A percentile compares a stretch with the other conserved stretches of the same genome.
These are phyloP conservation scores for Cotesia congregata DNA, from an alignment of 2,888 invertebrate species.

Conservation along the genomic window DNA sequence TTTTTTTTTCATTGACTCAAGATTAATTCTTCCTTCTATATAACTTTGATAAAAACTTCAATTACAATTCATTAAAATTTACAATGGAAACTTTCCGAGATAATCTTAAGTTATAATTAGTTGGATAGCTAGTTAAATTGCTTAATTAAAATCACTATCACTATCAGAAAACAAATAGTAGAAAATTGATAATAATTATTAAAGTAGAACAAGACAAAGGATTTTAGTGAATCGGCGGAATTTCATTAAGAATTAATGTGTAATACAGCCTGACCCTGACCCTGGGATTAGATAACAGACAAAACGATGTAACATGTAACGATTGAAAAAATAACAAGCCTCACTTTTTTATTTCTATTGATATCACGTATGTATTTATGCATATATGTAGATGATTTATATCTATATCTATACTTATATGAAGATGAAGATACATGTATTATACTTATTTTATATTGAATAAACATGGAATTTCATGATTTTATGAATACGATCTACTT, in stretches of 20 bases:
- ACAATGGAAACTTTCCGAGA: no score
- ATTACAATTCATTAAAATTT: no score
- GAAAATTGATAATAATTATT: constrained; percentile 11
- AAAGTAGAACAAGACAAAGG: background rate
- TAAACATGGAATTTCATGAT: constrained; percentile 67
- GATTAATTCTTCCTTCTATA: no score
- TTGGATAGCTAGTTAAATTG: no score
- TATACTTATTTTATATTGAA: constrained; percentile 15
- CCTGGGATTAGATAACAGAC: background rate
- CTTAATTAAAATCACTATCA: no score
- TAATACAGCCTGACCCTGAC: background rate
- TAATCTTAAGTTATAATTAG: no score
- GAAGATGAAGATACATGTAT: no score
- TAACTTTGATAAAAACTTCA: no score
- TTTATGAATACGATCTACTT: constrained; percentile 62
- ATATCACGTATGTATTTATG: background rate
- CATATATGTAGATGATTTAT: background rate
- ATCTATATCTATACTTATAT: background rate
- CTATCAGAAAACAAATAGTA: no score
- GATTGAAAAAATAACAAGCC: background rate
- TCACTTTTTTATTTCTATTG: background rate
- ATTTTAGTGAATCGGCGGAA: background rate
- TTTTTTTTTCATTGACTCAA: no score
- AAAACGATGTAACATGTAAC: background rate
- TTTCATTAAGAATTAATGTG: background rate